Evolutionary conservation across 1,140 invertebrate genomes (phyloP).

Genomic region (Periplaneta americana): DNA sequence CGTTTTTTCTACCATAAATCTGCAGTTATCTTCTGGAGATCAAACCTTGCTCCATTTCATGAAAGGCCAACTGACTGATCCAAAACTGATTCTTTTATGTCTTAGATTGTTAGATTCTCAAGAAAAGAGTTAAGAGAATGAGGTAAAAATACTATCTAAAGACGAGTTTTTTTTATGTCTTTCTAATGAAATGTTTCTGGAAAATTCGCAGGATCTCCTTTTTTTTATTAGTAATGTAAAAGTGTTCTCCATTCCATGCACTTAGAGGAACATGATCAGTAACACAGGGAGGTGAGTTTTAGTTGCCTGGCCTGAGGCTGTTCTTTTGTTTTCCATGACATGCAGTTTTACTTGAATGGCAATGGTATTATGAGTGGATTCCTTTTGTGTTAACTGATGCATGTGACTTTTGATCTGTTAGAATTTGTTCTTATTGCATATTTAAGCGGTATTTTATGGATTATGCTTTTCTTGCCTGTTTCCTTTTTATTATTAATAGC

Average conservation of each 20-base stretch:
- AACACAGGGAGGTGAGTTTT: not conserved
- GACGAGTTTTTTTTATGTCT: no score
- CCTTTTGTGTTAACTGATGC: not conserved
- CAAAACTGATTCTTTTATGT: no score
- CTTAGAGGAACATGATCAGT: not conserved
- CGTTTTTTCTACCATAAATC: no score
- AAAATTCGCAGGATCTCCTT: not conserved
- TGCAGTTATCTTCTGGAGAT: no score
- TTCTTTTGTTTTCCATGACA: no score
- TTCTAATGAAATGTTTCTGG: not conserved
- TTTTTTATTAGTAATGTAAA: not conserved
- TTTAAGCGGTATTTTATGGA: not conserved
- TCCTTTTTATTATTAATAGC: constrained; percentile 2
- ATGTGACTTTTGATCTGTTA: not conserved
- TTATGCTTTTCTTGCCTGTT: not conserved
- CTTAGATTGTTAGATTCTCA: no score
- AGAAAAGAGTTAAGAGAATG: no score
- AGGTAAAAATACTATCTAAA: no score
- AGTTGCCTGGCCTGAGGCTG: not conserved
- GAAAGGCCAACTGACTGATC: no score
- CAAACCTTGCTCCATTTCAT: no score
- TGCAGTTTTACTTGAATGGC: not conserved
- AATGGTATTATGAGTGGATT: not conserved
- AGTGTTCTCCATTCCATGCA: not conserved
- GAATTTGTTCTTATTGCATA: not conserved